Percentiles rank a stretch among this genome's conserved stretches.
phyloP scores from a whole-genome alignment of 2,888 invertebrate genomes.

The Hirtodrosophila duncani region DNA sequence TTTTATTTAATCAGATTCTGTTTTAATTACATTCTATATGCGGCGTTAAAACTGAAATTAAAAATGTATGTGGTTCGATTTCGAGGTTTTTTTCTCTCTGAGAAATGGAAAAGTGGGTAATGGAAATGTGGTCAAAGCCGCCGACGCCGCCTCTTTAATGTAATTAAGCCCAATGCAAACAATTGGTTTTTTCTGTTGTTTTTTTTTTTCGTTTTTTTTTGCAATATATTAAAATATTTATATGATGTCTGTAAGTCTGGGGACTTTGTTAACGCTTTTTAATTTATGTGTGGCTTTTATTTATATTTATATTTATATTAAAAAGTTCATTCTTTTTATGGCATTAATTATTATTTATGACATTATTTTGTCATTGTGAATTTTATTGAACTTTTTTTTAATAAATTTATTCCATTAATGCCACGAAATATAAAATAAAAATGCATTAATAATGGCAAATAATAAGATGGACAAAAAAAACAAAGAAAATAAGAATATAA shows the following conservation, averaged over 20 bases:
- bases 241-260: constrained; percentile 27
- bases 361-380: constrained; percentile 45
- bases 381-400: constrained; percentile 46
- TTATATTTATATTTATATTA: constrained; percentile 21
- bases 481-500: constrained; percentile 1
- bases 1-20: constrained; percentile 72
- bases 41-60: constrained; percentile 57
- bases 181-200: constrained; percentile 51
- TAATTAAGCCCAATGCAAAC: constrained; percentile 64
- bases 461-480: constrained; percentile 19
- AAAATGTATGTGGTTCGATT: constrained; percentile 52
- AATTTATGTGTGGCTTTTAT: constrained; percentile 17
- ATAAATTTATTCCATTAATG: constrained; percentile 30
- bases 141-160: constrained; percentile 56
- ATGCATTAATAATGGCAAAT: constrained; percentile 42
- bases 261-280: constrained; percentile 8
- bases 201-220: no score
- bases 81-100: constrained; percentile 18
- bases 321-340: constrained; percentile 13
- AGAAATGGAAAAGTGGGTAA: not conserved
- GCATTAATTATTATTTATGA: constrained; percentile 71
- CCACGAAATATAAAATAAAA: constrained; percentile 24
- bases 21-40: constrained; percentile 69
- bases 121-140: no score
- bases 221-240: no score